Percentiles rank a stretch among this genome's conserved stretches.
These are phyloP conservation scores for Plecturocebus donacophilus DNA, from an alignment of 2,113 vertebrate genomes.

Conservation along the genomic window DNA sequence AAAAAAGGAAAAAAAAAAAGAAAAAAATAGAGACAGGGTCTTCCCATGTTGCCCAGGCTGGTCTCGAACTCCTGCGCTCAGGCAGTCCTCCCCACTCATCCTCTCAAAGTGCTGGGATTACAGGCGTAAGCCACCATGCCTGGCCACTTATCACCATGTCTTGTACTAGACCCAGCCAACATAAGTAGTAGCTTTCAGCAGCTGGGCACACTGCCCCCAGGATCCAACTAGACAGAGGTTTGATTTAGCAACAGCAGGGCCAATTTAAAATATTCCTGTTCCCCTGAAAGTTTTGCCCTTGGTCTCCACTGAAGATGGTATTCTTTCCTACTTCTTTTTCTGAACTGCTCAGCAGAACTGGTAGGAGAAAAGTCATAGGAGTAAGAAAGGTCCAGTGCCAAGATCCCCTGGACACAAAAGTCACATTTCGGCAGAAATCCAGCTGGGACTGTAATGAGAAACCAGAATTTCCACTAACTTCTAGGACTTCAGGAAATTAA, in stretches of 20 bases:
- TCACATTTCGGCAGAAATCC: constrained; percentile 36
- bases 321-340: constrained; percentile 23
- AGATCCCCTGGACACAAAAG: not conserved
- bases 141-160: not conserved
- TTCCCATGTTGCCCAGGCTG: too few species aligned
- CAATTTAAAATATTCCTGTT: constrained; percentile 34
- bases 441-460: constrained; percentile 49
- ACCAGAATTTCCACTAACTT: constrained; percentile 56
- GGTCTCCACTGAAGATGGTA: not conserved
- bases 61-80: too few species aligned
- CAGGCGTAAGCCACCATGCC: too few species aligned
- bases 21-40: too few species aligned
- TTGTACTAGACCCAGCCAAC: not conserved
- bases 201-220: not conserved
- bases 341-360: not conserved
- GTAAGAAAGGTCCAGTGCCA: constrained; percentile 27
- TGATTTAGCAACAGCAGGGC: not conserved
- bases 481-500: constrained; percentile 65
- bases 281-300: not conserved
- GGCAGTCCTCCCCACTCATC: too few species aligned
- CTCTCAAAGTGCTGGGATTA: too few species aligned
- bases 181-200: not conserved
- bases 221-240: not conserved
- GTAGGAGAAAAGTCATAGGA: not conserved
- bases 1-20: too few species aligned